Percentiles rank a stretch among this genome's conserved stretches.
These are phyloP conservation scores for Melipona beecheii DNA, from an alignment of 2,888 invertebrate genomes.

Conservation along the genomic window DNA sequence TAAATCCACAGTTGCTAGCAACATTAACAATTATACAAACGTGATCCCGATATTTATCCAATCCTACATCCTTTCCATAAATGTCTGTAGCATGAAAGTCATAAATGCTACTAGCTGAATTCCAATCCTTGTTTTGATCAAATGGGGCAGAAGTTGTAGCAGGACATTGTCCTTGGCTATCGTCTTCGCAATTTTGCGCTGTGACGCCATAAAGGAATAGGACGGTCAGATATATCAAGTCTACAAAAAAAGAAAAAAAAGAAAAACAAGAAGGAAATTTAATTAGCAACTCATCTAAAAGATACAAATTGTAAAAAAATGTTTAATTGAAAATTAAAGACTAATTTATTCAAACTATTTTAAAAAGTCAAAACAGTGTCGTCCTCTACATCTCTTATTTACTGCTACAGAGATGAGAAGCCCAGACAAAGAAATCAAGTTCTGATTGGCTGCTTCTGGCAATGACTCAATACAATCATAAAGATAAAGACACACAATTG, in stretches of 20 bases:
- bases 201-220: conserved; percentile 6
- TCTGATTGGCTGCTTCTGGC: too few relatives aligned
- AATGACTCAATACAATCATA: too few relatives aligned
- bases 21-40: conserved; percentile 94
- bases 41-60: conserved; percentile 92
- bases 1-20: conserved; percentile 93
- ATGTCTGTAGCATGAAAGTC: conserved; percentile 93
- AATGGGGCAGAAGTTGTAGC: conserved; percentile 56
- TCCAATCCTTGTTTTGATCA: conserved; percentile 85
- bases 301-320: not conserved
- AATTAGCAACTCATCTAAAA: not conserved
- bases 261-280: not conserved
- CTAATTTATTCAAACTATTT: not conserved
- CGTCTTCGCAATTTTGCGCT: conserved; percentile 37
- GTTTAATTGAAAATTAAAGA: not conserved
- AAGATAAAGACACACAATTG: too few relatives aligned
- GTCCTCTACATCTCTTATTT: too few relatives aligned
- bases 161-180: conserved; percentile 27
- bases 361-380: not conserved
- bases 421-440: conserved; percentile 9
- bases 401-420: not conserved
- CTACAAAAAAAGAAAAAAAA: conserved; percentile 8
- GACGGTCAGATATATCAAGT: conserved; percentile 7
- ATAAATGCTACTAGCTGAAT: conserved; percentile 89
- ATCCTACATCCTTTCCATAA: conserved; percentile 90